Evolutionary conservation across 2,113 vertebrate species (phyloP).

Genomic region (Brachypodius melanocephalos): DNA sequence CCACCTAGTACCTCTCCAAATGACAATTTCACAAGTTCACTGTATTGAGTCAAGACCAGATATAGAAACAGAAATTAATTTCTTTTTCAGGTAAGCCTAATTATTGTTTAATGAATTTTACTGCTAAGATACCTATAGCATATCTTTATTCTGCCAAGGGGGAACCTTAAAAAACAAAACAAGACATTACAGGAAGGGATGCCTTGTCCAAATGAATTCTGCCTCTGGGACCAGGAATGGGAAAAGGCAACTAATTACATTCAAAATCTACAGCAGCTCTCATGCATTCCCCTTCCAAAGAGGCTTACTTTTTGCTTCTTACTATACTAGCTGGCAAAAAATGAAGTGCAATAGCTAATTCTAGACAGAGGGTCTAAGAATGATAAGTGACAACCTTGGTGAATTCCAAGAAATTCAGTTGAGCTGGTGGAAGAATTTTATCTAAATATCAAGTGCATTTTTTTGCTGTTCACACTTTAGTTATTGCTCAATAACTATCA

Average conservation of each 20-base stretch:
- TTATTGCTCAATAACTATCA: conserved; percentile 59
- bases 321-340: conserved; percentile 6
- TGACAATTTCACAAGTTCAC: background rate
- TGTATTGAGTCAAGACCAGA: background rate
- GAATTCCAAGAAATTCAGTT: background rate
- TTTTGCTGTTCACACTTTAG: conserved; percentile 29
- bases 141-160: background rate
- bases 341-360: conserved; percentile 31
- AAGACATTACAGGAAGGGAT: background rate
- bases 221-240: background rate
- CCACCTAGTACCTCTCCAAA: background rate
- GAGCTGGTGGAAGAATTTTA: conserved; percentile 49
- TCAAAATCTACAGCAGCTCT: conserved; percentile 37
- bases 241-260: conserved; percentile 58
- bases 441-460: conserved; percentile 21
- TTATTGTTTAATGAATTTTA: background rate
- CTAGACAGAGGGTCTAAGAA: conserved; percentile 24
- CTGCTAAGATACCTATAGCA: background rate
- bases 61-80: background rate
- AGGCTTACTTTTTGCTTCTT: conserved; percentile 5
- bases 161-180: background rate
- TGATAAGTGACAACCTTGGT: background rate
- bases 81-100: background rate
- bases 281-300: conserved; percentile 43
- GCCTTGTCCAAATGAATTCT: background rate